phyloP scores from a whole-genome alignment of 1,140 invertebrate genomes.

The Drosophila lacertosa region DNA sequence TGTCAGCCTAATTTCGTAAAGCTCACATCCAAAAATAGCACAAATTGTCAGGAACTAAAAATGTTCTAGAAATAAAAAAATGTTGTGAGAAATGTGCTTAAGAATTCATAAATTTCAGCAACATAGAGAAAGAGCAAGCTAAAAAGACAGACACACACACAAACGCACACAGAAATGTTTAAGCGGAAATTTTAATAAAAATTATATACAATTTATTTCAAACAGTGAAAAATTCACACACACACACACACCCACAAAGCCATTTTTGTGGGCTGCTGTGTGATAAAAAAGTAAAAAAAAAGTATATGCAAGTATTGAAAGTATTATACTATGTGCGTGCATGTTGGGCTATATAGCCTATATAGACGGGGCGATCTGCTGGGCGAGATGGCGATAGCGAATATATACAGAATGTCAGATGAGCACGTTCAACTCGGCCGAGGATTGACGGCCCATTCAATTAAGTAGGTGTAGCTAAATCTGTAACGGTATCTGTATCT shows the following conservation, averaged over 20 bases:
- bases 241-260: slow-evolving; percentile 8
- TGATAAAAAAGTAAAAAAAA: slow-evolving; percentile 30
- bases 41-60: slow-evolving; percentile 26
- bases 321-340: slow-evolving; percentile 36
- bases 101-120: slow-evolving; percentile 22
- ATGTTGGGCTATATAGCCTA: slow-evolving; percentile 23
- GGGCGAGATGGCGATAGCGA: slow-evolving; percentile 36
- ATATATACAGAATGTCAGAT: slow-evolving; percentile 64
- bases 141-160: slow-evolving; percentile 19
- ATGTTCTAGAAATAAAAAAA: slow-evolving; percentile 13
- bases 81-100: slow-evolving; percentile 31
- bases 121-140: slow-evolving; percentile 17
- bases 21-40: slow-evolving; percentile 30
- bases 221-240: slow-evolving; percentile 63
- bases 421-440: slow-evolving; percentile 76
- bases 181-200: slow-evolving; percentile 82
- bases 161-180: slow-evolving; percentile 53
- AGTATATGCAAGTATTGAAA: slow-evolving; percentile 48
- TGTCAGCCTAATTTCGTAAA: neutral
- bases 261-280: slow-evolving; percentile 22
- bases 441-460: slow-evolving; percentile 62
- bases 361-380: slow-evolving; percentile 38
- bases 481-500: neutral
- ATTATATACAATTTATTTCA: slow-evolving; percentile 82
- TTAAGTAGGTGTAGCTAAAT: slow-evolving; percentile 53